A percentile compares a stretch with the other conserved stretches of the same genome.
These are phyloP conservation scores for Parnassius smintheus DNA, from an alignment of 2,888 invertebrate genomes.

Conservation along the genomic window DNA sequence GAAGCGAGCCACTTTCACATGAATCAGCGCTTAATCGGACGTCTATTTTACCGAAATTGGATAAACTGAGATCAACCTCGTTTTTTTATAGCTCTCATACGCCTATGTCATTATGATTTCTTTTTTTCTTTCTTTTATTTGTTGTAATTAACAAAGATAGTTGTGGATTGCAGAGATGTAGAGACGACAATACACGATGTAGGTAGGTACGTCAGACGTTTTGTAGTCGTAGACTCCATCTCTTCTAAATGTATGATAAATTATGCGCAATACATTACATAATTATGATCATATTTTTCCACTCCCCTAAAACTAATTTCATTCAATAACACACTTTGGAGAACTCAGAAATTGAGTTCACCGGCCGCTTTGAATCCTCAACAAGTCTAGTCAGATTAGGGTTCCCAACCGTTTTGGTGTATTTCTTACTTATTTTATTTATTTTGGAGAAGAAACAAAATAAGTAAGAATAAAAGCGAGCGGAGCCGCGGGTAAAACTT, in stretches of 20 bases:
- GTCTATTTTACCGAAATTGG: slow-evolving; percentile 8
- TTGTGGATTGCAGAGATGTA: too few relatives aligned
- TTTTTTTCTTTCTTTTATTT: neutral
- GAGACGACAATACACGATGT: too few relatives aligned
- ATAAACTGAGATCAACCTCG: slow-evolving; percentile 5
- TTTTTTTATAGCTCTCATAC: neutral
- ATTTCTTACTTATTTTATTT: too few relatives aligned
- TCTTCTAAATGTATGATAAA: too few relatives aligned
- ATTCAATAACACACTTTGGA: neutral
- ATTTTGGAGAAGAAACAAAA: too few relatives aligned
- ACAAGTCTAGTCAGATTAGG: slow-evolving; percentile 1
- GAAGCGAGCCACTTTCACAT: slow-evolving; percentile 21
- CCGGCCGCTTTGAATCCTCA: neutral
- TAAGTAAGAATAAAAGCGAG: too few relatives aligned
- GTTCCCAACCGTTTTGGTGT: neutral
- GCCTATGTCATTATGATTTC: neutral
- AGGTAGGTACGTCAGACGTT: too few relatives aligned
- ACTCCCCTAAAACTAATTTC: neutral
- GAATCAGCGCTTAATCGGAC: slow-evolving; percentile 8
- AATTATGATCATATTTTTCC: neutral
- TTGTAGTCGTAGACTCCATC: too few relatives aligned
- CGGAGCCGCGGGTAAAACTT: too few relatives aligned
- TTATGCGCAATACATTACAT: too few relatives aligned
- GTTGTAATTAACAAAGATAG: too few relatives aligned
- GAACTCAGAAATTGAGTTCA: neutral